These are phyloP conservation scores for Florisuga fusca DNA, from an alignment of 2,797 vertebrate genomes.

Conservation along the genomic window DNA sequence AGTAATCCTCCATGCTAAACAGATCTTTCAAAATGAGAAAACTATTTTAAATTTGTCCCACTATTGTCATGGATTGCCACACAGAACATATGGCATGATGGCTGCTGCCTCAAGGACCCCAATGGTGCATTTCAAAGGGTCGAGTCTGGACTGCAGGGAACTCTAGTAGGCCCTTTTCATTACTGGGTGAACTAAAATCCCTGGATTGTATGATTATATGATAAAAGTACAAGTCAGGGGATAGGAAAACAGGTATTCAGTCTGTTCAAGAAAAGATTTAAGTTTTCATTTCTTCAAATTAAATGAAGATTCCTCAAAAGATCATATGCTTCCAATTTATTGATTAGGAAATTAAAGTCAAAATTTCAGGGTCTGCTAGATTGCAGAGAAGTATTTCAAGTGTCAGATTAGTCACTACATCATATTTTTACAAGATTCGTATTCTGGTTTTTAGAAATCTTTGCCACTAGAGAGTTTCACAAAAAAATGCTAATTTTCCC, in stretches of 20 bases:
- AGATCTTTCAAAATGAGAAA: conserved; percentile 70
- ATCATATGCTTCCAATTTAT: neutral
- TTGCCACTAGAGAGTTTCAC: neutral
- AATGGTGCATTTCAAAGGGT: neutral
- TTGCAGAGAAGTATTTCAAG: neutral
- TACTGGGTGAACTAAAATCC: neutral
- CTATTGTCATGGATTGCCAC: neutral
- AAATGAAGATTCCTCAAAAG: neutral
- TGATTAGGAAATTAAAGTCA: neutral
- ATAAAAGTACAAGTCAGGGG: neutral
- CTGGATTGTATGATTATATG: neutral
- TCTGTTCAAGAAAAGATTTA: neutral
- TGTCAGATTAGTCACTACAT: neutral
- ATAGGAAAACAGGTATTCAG: neutral
- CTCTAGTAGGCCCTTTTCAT: neutral
- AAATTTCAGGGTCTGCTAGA: neutral
- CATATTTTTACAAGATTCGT: neutral
- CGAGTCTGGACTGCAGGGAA: neutral
- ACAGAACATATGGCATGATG: conserved; percentile 10
- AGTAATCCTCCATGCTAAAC: conserved; percentile 65
- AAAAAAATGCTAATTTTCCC: neutral
- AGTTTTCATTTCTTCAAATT: neutral
- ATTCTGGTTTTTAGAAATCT: neutral
- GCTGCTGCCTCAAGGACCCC: conserved; percentile 40
- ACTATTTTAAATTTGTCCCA: conserved; percentile 72